These are phyloP conservation scores for Andrena bicolor DNA, from an alignment of 2,888 invertebrate species.

Conservation along the genomic window DNA sequence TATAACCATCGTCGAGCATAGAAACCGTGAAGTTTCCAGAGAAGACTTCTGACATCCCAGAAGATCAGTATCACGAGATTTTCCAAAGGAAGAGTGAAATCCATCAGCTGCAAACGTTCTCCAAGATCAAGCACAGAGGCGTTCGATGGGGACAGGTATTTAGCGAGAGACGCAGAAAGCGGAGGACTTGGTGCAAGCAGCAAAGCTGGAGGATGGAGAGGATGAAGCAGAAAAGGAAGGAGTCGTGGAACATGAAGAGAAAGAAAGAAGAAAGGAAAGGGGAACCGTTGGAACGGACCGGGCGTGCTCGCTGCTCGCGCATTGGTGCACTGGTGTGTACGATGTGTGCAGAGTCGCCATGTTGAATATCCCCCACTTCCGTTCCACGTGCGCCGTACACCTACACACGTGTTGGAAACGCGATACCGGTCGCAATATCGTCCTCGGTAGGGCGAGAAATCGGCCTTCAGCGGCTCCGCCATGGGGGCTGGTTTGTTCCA, in stretches of 20 bases:
- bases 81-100: not conserved
- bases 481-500: slow-evolving; percentile 56
- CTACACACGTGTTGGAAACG: slow-evolving; percentile 75
- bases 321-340: slow-evolving; percentile 80
- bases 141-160: not conserved
- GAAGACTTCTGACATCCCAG: not conserved
- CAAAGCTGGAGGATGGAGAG: slow-evolving; percentile 23
- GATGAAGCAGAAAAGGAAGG: slow-evolving; percentile 31
- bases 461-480: slow-evolving; percentile 59
- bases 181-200: slow-evolving; percentile 1
- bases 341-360: slow-evolving; percentile 83
- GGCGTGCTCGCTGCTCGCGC: slow-evolving; percentile 82
- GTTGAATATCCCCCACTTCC: slow-evolving; percentile 79
- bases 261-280: slow-evolving; percentile 58
- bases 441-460: slow-evolving; percentile 69
- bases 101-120: not conserved
- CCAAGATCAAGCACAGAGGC: not conserved
- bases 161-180: slow-evolving; percentile 5
- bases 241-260: slow-evolving; percentile 30
- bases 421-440: slow-evolving; percentile 61
- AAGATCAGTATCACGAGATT: not conserved
- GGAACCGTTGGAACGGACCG: slow-evolving; percentile 68
- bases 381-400: slow-evolving; percentile 76
- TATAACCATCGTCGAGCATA: too few relatives aligned
- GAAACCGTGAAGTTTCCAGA: too few relatives aligned